Base-by-base conservation (phyloP, 1,140 invertebrate genomes). In the Neoseiulus cucumeris region DNA sequence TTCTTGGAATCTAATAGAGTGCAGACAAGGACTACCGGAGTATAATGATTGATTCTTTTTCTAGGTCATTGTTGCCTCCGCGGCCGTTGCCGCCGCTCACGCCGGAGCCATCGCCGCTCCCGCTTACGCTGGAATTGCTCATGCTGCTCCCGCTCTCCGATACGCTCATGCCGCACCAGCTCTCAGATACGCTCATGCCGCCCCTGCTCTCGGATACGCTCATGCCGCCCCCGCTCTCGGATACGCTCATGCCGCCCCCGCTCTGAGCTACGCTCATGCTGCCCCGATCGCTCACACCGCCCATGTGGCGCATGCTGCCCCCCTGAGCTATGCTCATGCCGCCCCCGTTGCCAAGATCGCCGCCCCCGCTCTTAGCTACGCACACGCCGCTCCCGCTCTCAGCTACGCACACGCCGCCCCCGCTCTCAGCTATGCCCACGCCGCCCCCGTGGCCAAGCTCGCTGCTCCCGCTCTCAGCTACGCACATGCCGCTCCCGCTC, bases 61-160 rank as follows among this genome's bases (percentile, higher is more conserved):
- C 18, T 14, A 47, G 45, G 28, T 47, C 45, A 28, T 47, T 14
- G 45, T 47, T 14, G 45, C 45, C 5, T 47, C 45, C 45, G 45
- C 45, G 45, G 45, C 45, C 28, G 45, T 47, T 14, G 45, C 45
- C 45, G 45, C 45, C 14, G 45, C 45, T 28, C 45, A 47, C 45
- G 45, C 45, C 45, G 45, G 45, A 47, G 45, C 45, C 4, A 47
- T 47, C 45, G 45, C 45, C 28, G 45, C 45, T 47, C 45, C 45
- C 28, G 45, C 45, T 47, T 47, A 47, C 14, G 45, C 18, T 14
- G 18, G 18, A 7, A 20, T 22, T 14, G 45, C 18, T 22, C 28
- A 47, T 28, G 45, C 45, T 28, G 45, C 45, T 14, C 45, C 45
- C 14, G 45, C 45, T 28, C 28, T 47, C 18, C 4, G 18, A 4